Evolutionary conservation across 2,113 vertebrate species (phyloP), one percentile per base, ranked within the genome.

Genomic region (Podilymbus podiceps): DNA sequence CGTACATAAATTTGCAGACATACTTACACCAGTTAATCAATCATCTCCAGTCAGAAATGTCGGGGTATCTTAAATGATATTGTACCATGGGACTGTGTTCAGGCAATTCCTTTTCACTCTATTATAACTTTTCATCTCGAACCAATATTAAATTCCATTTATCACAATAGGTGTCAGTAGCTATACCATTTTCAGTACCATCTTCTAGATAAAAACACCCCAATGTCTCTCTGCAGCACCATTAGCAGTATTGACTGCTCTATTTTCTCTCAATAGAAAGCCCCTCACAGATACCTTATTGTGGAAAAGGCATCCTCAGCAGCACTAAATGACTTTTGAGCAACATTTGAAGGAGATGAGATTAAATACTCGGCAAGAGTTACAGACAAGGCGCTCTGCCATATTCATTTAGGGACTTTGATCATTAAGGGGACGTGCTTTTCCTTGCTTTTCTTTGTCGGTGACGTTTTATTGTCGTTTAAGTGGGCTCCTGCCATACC

Each of bases 121-220:
- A 27, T 94, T 96, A 96, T 58, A 96, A 92, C 77, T 92, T 95
- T 91, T 78, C 93, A 96, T 96, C 85, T 94, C 67, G 73, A 92
- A 72, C 75, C 95, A 90, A 86, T 95, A 93, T 89, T 89, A 96
- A 94, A 95, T 85, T 76, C 78, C 89, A 96, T 96, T 97, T 96
- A 93, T 96, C 96, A 97, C 87, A 90, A 95, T 85, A 91, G 91
- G 66, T 95, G 94, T 96, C 97, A 96, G 85, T 79, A 91, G 87
- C 95, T 92, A 71, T 84, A 90, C 75, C 75, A 92, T 95, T 96
- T 97, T 84, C 84, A 92, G 85, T 76, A 85, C 71, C 86, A 95
- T 82, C 84, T 84, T 94, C 93, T 55, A 85, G 87, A 93, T 92
- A 89, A 97, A 91, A 97, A 94, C 62, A 93, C 71, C 64, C 78